Evolutionary conservation across 2,888 invertebrate species (phyloP).

Genomic region (Thymelicus sylvestris): DNA sequence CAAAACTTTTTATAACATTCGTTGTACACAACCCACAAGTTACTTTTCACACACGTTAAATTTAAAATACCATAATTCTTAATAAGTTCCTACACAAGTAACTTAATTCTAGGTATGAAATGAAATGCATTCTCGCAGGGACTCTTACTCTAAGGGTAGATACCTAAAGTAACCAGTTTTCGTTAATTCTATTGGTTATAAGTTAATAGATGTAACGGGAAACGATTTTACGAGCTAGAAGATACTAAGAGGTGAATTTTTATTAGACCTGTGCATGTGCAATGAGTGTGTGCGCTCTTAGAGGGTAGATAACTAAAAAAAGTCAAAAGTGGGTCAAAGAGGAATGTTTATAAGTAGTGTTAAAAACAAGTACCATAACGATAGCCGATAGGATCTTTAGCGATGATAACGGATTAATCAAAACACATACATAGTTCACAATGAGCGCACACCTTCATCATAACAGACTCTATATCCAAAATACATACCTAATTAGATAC

Average conservation of each 20-base stretch:
- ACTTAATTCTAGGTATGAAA: slow-evolving; percentile 62
- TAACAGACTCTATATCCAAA: too few species aligned
- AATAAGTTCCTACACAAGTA: slow-evolving; percentile 35
- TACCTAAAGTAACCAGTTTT: slow-evolving; percentile 74
- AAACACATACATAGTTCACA: not conserved
- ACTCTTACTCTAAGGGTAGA: slow-evolving; percentile 53
- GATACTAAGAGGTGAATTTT: slow-evolving; percentile 52
- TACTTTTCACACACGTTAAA: slow-evolving; percentile 35
- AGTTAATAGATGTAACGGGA: slow-evolving; percentile 36
- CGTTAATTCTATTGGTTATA: slow-evolving; percentile 48
- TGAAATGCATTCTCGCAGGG: slow-evolving; percentile 76
- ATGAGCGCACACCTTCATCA: too few species aligned
- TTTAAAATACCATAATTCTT: slow-evolving; percentile 44
- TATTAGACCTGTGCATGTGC: not conserved
- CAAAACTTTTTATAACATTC: slow-evolving; percentile 55
- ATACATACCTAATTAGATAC: too few species aligned
- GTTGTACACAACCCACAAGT: slow-evolving; percentile 74
- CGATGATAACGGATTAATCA: not conserved
- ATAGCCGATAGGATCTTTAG: too few species aligned
- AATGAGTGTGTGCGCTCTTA: not conserved
- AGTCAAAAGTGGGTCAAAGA: too few species aligned
- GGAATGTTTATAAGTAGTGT: too few species aligned
- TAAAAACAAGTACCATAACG: too few species aligned
- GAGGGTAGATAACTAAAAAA: too few species aligned
- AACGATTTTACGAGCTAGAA: slow-evolving; percentile 52